Evolutionary conservation across 2,888 invertebrate species (phyloP).

Genomic region (Stramonita haemastoma): DNA sequence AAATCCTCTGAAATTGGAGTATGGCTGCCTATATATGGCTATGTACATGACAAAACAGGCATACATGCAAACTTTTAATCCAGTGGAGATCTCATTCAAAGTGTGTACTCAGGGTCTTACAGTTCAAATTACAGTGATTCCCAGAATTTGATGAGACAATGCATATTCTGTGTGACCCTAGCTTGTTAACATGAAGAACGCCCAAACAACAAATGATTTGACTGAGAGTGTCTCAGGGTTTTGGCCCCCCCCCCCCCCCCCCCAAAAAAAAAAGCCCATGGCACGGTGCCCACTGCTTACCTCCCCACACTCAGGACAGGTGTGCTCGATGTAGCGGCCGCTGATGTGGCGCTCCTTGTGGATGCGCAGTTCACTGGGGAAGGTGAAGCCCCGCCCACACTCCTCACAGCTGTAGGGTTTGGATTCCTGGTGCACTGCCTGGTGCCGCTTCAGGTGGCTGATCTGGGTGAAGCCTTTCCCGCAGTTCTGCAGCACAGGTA

Average conservation of each 20-base stretch:
- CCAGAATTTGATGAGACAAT: too few species aligned
- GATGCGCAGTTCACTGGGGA: slow-evolving; percentile 71
- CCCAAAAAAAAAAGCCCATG: background rate
- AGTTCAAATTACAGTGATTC: too few species aligned
- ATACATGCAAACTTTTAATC: too few species aligned
- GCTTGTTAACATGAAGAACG: background rate
- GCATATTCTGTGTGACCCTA: too few species aligned
- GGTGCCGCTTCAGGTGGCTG: slow-evolving; percentile 76
- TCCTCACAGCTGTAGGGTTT: slow-evolving; percentile 67
- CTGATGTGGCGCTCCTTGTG: slow-evolving; percentile 55
- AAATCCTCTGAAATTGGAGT: too few species aligned
- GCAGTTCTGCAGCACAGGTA: slow-evolving; percentile 58
- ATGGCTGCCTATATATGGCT: too few species aligned
- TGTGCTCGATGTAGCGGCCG: slow-evolving; percentile 29
- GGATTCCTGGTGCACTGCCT: slow-evolving; percentile 71
- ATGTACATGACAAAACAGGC: too few species aligned
- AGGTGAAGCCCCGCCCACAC: slow-evolving; percentile 73
- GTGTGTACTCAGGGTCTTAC: too few species aligned
- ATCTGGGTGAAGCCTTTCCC: slow-evolving; percentile 75
- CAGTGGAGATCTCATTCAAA: too few species aligned
- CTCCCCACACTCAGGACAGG: slow-evolving; percentile 36
- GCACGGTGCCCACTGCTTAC: background rate
- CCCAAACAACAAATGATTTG: background rate
- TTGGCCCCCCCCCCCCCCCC: too few species aligned
- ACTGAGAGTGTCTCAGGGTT: background rate